These are phyloP conservation scores for Philaethria dido DNA, from an alignment of 2,888 invertebrate genomes.

Conservation along the genomic window DNA sequence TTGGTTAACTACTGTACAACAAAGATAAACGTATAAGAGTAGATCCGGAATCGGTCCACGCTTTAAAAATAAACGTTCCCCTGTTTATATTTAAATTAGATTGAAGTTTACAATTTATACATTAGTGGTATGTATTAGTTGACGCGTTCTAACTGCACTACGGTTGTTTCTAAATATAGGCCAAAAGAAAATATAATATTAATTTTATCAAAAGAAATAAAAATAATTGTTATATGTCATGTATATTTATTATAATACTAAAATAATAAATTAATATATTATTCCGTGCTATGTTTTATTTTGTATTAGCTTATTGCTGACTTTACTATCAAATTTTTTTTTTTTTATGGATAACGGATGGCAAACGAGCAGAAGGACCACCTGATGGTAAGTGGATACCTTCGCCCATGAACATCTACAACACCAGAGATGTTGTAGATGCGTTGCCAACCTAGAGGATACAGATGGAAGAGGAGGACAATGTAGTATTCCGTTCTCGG, in stretches of 20 bases:
- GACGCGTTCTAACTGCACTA: not conserved
- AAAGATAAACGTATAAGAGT: not conserved
- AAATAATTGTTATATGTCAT: no score
- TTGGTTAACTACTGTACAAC: not conserved
- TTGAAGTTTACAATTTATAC: not conserved
- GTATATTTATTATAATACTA: no score
- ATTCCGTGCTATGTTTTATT: not conserved
- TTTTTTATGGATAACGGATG: constrained; percentile 15
- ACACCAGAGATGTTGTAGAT: no score
- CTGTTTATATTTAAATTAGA: not conserved
- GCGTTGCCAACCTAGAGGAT: no score
- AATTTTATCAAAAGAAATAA: no score
- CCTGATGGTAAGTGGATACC: no score
- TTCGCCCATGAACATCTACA: no score
- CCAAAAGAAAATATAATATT: not conserved
- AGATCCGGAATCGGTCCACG: not conserved
- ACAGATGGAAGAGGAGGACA: no score
- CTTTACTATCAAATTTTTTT: not conserved
- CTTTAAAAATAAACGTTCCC: not conserved
- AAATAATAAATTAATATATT: not conserved
- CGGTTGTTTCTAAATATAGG: not conserved
- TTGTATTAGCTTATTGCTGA: not conserved
- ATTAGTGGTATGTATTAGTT: not conserved
- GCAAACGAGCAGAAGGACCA: no score
- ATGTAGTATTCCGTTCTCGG: no score